Evolutionary conservation across 2,113 vertebrate genomes (phyloP), one percentile per base, ranked within the genome.

Genomic region (Dicaeum eximium): DNA sequence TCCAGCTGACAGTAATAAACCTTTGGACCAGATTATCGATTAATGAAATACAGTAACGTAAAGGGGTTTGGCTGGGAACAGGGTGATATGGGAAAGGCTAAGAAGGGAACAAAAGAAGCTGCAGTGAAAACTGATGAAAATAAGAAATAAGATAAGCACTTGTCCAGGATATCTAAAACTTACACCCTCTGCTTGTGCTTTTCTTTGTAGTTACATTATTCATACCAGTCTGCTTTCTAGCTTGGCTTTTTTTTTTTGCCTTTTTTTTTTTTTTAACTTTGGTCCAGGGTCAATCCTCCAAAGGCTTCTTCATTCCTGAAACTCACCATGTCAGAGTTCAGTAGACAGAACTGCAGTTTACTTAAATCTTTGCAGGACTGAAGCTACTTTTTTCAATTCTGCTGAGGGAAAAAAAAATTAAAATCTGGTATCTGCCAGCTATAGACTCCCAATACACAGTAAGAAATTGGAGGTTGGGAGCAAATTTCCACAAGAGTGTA

Each of bases 11-110:
- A 86, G 72, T 71, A 88, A 81, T 88, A 90, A 83, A 90, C 31
- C 69, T 93, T 92, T 84, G 80, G 65, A 88, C 51, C 53, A 81
- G 86, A 72, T 86, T 94, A 92, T 50, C 86, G 75, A 61, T 92
- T 94, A 88, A 90, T 70, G 51, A 93, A 78, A 73, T 60, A 47
- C 5, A 60, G 5, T 45, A 38, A 42, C 0, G 0, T 77, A 42
- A 88, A 70, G 27, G 27, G 30, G 5, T 15, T 77, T 62, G 37
- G 3, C 13, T 64, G 21, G 45, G 18, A 51, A 14, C 0, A 1
- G 38, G 45, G 10, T 69, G 64, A 83, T 27, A 50, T 61, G 17
- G 23, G 14, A 73, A 40, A 71, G 27, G n/a, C 71, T 16, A 20
- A 72, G 24, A 53, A 37, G 17, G 33, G 4, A 79, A 24, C 28